Evolutionary conservation across 2,113 vertebrate genomes (phyloP), one percentile per base, ranked within the genome.

Genomic region (Poeciliopsis prolifica): DNA sequence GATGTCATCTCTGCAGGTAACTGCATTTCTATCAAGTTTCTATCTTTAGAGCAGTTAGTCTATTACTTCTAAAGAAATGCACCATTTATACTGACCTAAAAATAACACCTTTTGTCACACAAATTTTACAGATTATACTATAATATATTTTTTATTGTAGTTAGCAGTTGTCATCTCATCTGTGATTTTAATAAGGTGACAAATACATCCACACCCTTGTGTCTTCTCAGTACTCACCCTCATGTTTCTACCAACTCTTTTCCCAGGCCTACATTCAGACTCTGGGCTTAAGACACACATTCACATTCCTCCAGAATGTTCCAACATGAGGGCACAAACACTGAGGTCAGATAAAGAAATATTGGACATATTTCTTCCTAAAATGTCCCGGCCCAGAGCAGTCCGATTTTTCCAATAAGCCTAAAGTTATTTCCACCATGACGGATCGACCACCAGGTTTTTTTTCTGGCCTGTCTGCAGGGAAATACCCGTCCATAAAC

Each of bases 301-400:
- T 64, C 35, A 15, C 79, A 84, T 86, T 85, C 77, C 68, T 80
- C 37, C 58, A 66, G 7, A 81, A 72, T 69, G 65, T 86, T 73
- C 48, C 31, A 72, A 79, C 13, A 68, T 65, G 26, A 70, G 79
- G 71, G 71, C 61, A 67, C 37, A 74, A 48, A 60, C 66, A 84
- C 72, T 68, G 68, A 62, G 14, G n/a, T 42, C 5, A 60, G 26
- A 48, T 71, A 65, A 81, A 72, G 64, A 77, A 75, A 77, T 17
- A 63, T 11, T 61, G 8, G 68, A 65, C 72, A 86, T 90, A 88
- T 90, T 92, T 92, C 89, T 91, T 61, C 88, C 89, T 86, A 86
- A 93, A 92, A 92, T 92, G 91, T 91, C 79, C 81, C 72, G 29
- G 48, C 58, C 58, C 26, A 74, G 30, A 74, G 28, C 26, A 0